Base-by-base conservation (phyloP, 2,113 vertebrate species). In the Columba janthina region DNA sequence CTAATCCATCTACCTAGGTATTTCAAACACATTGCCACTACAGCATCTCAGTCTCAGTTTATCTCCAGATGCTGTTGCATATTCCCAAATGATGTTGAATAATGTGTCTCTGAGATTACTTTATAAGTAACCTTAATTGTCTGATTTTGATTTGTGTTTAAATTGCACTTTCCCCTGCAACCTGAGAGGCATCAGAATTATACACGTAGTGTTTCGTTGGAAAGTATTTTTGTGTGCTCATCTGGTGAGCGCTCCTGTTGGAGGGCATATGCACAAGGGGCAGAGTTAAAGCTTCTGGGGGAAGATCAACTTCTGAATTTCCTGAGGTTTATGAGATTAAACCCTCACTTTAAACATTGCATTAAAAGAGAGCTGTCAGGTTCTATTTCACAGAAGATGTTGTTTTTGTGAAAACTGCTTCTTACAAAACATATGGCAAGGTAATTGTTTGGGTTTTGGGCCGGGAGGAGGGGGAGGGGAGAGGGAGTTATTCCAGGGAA, bases 271-370 rank as follows among this genome's bases (percentile, higher is more conserved):
- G 83, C 71, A 85, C 2, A 0, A 36, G 78, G 66, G 94, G 56
- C 66, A 93, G 91, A 94, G 79, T n/a, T 75, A 94, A 95, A 71
- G 88, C 83, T 96, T 94, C 95, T 92, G 51, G 40, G 81, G 86
- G 88, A 91, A 92, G 81, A 88, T 73, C 75, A 70, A 25, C 78
- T 94, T 94, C 87, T 58, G 76, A 77, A 51, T 92, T 95, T 94
- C 74, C 76, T 54, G 64, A 94, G 78, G 62, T 91, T 94, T 94
- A 92, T 83, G 87, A 95, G 93, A 97, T 97, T 97, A 96, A 96
- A 94, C 65, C 75, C 75, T 90, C 86, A 71, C 75, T 74, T 90
- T 93, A 79, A 95, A 82, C 0, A 0, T 61, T n/a, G 31, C 54
- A 67, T 78, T 96, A 89, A 91, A 96, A 90, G 87, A 85, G 78